Evolutionary conservation across 2,113 vertebrate genomes (phyloP), one percentile per base, ranked within the genome.

Genomic region (Thomomys bottae): DNA sequence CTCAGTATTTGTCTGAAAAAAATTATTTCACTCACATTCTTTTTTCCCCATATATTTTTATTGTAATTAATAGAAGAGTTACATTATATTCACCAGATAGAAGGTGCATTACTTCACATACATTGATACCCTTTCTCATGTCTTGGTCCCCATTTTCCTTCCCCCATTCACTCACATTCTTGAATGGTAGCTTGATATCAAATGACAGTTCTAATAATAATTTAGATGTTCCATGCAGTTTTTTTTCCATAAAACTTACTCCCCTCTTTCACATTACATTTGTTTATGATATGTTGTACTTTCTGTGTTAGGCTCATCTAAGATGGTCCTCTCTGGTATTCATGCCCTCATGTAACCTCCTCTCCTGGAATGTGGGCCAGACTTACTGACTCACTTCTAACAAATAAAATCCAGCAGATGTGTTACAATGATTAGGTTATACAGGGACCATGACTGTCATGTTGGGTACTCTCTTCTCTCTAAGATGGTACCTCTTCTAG

Each of bases 321-420:
- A 94, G 64, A 54, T 30, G 9, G 32, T 70, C 72, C 67, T 64
- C 63, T 72, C 72, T 84, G 66, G 57, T 67, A 88, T 79, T 79
- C 72, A 84, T 38, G 45, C 36, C 64, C 84, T 91, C 42, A 20
- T 32, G 34, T 77, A 87, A 94, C 63, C 40, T 75, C 21, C 23
- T 70, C 77, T 70, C 20, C 54, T 70, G 61, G 57, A 79, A 24
- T 30, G 70, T 81, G 64, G 88, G 42, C 78, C 57, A 83, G 78
- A 72, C 59, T 88, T 78, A 91, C 32, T 87, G 64, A 94, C 49
- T 91, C 49, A 64, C 54, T 66, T 78, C 93, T 86, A 88, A 87
- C 67, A 71, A 91, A 79, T 20, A 84, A 54, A 59, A 85, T 24
- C 64, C 28, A 82, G 54, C 63, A 77, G 61, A 57, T 64, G 72